Evolutionary conservation across 2,113 vertebrate genomes (phyloP).

Genomic region (Amphiprion percula): DNA sequence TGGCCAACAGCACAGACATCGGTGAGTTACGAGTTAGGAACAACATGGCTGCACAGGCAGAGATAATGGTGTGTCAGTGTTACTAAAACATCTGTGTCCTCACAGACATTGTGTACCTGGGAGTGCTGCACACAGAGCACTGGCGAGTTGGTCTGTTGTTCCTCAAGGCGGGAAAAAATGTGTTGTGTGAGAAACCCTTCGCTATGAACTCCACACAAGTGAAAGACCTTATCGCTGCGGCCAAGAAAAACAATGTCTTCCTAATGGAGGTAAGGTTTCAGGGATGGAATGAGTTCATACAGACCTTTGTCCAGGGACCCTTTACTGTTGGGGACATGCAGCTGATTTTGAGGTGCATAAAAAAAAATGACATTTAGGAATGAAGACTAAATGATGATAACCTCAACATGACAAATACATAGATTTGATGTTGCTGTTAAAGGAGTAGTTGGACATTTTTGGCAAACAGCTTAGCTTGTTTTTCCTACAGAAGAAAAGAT

Average conservation of each 20-base stretch:
- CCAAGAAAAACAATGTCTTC: slow-evolving; percentile 76
- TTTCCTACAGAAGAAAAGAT: neutral
- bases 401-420: too few species aligned
- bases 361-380: too few species aligned
- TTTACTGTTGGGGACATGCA: neutral
- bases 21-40: slow-evolving; percentile 70
- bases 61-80: slow-evolving; percentile 4
- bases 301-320: neutral
- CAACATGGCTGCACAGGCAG: neutral
- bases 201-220: slow-evolving; percentile 86
- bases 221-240: slow-evolving; percentile 76
- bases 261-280: slow-evolving; percentile 72
- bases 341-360: neutral
- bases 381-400: too few species aligned
- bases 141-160: slow-evolving; percentile 74
- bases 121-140: slow-evolving; percentile 78
- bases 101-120: slow-evolving; percentile 79
- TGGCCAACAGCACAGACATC: slow-evolving; percentile 81
- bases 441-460: neutral
- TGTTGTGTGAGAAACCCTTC: slow-evolving; percentile 88
- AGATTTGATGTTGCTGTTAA: neutral
- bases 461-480: neutral
- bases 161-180: slow-evolving; percentile 83
- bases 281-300: neutral
- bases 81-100: slow-evolving; percentile 22